Conservation (phyloP, 2,113 vertebrate genomes). For the Willisornis vidua region DNA sequence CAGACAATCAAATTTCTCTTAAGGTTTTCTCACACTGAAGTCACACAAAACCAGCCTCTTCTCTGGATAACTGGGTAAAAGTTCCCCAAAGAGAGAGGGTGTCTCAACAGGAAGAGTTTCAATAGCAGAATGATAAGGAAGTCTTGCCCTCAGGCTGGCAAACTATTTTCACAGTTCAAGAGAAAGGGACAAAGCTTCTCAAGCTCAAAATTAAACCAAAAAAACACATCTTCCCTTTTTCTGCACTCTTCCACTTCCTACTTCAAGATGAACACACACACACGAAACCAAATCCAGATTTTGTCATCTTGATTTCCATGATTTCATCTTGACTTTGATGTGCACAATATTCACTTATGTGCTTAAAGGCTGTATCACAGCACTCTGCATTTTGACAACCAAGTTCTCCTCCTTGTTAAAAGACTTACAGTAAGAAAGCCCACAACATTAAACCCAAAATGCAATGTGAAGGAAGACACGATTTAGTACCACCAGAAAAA, state of each 20-base stretch:
- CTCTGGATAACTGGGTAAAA: neutral
- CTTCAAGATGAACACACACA: neutral
- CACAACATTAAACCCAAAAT: neutral
- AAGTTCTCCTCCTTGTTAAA: neutral
- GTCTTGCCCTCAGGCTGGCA: neutral
- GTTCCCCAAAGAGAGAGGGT: neutral
- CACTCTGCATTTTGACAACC: neutral
- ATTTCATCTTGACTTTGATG: neutral
- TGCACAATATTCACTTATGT: neutral
- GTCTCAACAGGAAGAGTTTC: constrained; percentile 25
- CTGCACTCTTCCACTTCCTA: neutral
- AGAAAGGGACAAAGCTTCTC: neutral
- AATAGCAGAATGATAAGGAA: constrained; percentile 1
- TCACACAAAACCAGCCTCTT: neutral
- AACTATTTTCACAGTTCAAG: neutral
- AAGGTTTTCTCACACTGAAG: neutral
- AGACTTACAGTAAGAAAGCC: neutral
- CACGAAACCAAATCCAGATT: neutral
- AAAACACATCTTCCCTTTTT: neutral
- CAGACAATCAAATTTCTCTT: neutral
- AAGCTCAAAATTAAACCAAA: neutral
- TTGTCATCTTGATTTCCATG: neutral
- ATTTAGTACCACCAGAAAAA: neutral
- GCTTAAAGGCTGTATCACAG: neutral
- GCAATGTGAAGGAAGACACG: neutral